A percentile compares a stretch with the other conserved stretches of the same genome.
These are phyloP conservation scores for Sarotherodon lohbergeri DNA, from an alignment of 2,113 vertebrate genomes.

Conservation along the genomic window DNA sequence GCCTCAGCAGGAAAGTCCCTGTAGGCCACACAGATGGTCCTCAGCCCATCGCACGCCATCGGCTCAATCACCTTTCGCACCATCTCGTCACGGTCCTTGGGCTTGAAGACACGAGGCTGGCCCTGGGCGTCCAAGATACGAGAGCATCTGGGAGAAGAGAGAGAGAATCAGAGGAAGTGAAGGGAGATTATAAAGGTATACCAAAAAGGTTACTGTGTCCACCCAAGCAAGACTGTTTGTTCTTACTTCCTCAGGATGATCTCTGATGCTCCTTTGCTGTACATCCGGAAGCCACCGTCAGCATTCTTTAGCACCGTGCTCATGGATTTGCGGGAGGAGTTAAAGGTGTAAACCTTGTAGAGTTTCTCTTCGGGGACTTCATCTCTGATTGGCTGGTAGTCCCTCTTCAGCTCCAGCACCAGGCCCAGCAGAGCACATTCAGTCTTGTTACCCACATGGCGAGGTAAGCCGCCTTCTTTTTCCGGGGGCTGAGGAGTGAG, in stretches of 20 bases:
- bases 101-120: constrained; percentile 76
- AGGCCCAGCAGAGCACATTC: constrained; percentile 91
- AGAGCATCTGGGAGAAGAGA: constrained; percentile 77
- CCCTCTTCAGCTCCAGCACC: constrained; percentile 85
- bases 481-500: constrained; percentile 79
- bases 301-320: constrained; percentile 87
- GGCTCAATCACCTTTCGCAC: constrained; percentile 91
- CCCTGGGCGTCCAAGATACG: constrained; percentile 82
- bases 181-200: background rate
- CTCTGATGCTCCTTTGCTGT: constrained; percentile 97
- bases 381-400: constrained; percentile 87
- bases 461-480: constrained; percentile 90
- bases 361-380: constrained; percentile 93
- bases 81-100: constrained; percentile 91
- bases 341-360: constrained; percentile 98
- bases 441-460: constrained; percentile 96
- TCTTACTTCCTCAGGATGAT: constrained; percentile 93
- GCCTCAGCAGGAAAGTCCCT: constrained; percentile 77
- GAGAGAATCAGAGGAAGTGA: background rate
- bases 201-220: background rate
- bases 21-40: constrained; percentile 93
- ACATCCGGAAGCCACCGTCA: constrained; percentile 85
- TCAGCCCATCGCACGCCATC: constrained; percentile 90
- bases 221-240: background rate
- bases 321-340: constrained; percentile 96